phyloP scores from a whole-genome alignment of 2,113 vertebrate genomes.

The Ciconia boyciana region DNA sequence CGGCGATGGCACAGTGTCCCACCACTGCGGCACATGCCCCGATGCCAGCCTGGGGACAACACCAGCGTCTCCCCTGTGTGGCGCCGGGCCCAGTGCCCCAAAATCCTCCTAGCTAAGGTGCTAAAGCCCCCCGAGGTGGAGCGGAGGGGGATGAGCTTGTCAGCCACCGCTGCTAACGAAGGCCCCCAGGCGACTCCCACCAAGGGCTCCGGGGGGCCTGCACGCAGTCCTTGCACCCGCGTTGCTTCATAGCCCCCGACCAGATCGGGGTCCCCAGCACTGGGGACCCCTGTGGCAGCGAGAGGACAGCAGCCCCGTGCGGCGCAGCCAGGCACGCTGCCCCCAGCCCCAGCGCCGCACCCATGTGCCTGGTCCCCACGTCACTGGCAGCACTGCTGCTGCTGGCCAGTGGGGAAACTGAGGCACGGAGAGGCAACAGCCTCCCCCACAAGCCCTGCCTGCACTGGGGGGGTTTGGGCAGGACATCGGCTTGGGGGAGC shows the following conservation, averaged over 20 bases:
- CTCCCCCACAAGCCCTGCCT: neutral
- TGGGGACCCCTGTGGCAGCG: neutral
- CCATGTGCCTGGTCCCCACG: accelerated
- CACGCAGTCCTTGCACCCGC: neutral
- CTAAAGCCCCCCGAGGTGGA: neutral
- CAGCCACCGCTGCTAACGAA: accelerated
- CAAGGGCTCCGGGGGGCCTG: accelerated
- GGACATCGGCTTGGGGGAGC: neutral
- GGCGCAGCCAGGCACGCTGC: neutral
- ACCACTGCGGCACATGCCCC: accelerated
- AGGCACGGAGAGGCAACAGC: neutral
- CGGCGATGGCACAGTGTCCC: accelerated
- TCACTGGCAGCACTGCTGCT: neutral
- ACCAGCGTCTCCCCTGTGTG: neutral
- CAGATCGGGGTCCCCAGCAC: accelerated
- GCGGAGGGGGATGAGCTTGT: neutral
- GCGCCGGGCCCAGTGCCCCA: neutral
- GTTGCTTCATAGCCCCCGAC: accelerated
- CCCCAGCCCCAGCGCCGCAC: neutral
- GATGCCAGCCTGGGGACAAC: neutral
- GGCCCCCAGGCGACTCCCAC: neutral
- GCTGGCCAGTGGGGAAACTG: neutral
- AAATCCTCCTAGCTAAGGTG: neutral
- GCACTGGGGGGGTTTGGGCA: neutral
- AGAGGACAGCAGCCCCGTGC: neutral